Base-by-base conservation (phyloP, 1,140 invertebrate genomes). In the Bombus fervidus region DNA sequence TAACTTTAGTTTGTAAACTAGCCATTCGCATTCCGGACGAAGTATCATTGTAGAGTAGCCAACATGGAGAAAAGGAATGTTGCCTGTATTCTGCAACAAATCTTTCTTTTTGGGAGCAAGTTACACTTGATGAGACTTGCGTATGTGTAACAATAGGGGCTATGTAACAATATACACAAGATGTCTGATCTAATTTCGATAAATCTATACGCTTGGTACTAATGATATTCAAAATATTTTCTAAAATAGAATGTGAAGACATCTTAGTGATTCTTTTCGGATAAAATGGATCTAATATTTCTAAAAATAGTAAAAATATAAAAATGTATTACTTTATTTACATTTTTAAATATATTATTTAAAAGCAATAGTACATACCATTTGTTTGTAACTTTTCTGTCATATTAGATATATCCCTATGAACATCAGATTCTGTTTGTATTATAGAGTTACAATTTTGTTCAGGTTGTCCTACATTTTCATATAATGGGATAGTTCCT, bases 121-220 rank as follows among this genome's bases (percentile, higher is more conserved):
- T 68, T 13, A 77, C 53, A n/a, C 39, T 83, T 9, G 83, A 79
- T 25, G 72, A 74, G 15, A 68, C 41, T 66, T 72, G 75, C 62
- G 76, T 86, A 31, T 92, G 89, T 9, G 92, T 89, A n/a, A 92
- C 88, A 12, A 94, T 88, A 10, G 93, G 93, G 2, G 92, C 87
- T 43, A 86, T 77, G 68, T 93, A 93, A 84, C 91, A 93, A 64
- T 93, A 93, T 18, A 94, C 93, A 53, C 93, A 92, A 34, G 91
- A 92, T 1, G 93, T 94, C 62, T 94, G 92, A 72, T 92, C 89
- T 39, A 93, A 57, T 79, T 93, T 94, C 6, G 92, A 47, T 31
- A 92, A 91, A 84, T 93, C 91, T 28, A 92, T 75, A 34, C 88
- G 86, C 15, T 88, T 89, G 1, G 77, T 68, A 13, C 76, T 79